A percentile compares a stretch with the other conserved stretches of the same genome.
These are phyloP conservation scores for Metopolophium dirhodum DNA, from an alignment of 1,140 invertebrate genomes.

Conservation along the genomic window DNA sequence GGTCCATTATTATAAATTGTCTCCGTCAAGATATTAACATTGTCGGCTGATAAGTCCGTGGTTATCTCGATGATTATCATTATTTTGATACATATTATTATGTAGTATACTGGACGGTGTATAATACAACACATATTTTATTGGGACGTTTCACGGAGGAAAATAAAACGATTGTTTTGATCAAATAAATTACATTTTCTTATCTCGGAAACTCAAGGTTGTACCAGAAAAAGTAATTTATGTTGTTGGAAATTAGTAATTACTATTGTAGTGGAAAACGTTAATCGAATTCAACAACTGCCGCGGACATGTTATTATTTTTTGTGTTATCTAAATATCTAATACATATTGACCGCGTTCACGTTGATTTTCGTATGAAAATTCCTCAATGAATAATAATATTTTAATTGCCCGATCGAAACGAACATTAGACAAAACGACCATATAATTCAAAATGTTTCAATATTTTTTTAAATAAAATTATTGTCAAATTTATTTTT, in stretches of 20 bases:
- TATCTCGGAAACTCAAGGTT: neutral
- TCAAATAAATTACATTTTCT: constrained; percentile 15
- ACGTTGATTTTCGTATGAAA: neutral
- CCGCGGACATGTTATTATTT: neutral
- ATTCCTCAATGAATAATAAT: neutral
- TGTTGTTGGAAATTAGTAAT: neutral
- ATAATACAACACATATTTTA: neutral
- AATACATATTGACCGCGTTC: neutral
- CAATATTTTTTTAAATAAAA: neutral
- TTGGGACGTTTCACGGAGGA: neutral
- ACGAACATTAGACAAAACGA: neutral
- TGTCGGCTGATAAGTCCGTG: neutral
- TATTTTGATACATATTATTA: too few species aligned
- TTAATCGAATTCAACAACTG: neutral
- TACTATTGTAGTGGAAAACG: neutral
- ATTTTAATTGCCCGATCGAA: neutral
- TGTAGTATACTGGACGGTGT: neutral
- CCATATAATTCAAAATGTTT: neutral
- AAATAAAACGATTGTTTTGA: constrained; percentile 42
- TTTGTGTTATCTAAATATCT: neutral
- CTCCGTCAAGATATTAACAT: neutral
- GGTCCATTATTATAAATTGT: neutral
- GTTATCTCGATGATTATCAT: neutral
- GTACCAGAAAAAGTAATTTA: neutral
- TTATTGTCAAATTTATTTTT: neutral